Percentiles rank a stretch among this genome's conserved stretches.
Evolutionary conservation across 2,888 invertebrate species (phyloP).

Genomic region (Sabellastarte sp.): DNA sequence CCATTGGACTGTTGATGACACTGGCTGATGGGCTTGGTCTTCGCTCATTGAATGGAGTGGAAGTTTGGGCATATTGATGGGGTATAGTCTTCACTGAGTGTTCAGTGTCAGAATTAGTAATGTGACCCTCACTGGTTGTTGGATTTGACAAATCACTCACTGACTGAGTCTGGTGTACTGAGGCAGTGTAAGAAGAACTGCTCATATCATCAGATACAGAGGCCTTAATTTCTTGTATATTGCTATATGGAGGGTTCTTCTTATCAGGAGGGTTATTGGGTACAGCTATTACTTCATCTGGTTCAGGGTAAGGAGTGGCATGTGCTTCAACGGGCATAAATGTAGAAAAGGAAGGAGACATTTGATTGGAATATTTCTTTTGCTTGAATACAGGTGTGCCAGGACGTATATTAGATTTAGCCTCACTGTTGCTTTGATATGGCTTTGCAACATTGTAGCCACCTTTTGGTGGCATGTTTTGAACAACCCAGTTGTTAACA

Average conservation of each 20-base stretch:
- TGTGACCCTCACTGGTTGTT: too few relatives aligned
- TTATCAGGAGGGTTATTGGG: background rate
- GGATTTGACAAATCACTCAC: too few relatives aligned
- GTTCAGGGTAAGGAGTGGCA: too few relatives aligned
- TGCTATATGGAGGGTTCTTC: background rate
- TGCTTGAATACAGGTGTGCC: background rate
- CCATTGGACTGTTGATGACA: too few relatives aligned
- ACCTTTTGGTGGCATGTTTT: too few relatives aligned
- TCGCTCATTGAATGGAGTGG: background rate
- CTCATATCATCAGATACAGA: too few relatives aligned
- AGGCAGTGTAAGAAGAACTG: too few relatives aligned
- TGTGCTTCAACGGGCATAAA: too few relatives aligned
- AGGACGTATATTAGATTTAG: background rate
- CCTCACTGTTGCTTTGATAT: background rate
- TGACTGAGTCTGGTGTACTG: too few relatives aligned
- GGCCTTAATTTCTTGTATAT: background rate
- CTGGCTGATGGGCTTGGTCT: too few relatives aligned
- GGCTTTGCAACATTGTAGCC: too few relatives aligned
- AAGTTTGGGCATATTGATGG: background rate
- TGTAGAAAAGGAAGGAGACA: background rate
- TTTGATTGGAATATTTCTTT: background rate
- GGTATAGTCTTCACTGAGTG: background rate
- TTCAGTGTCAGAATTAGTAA: background rate
- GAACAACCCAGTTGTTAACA: background rate
- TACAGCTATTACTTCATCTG: too few relatives aligned